Evolutionary conservation across 2,797 vertebrate genomes (phyloP).

Genomic region (Carapus acus): DNA sequence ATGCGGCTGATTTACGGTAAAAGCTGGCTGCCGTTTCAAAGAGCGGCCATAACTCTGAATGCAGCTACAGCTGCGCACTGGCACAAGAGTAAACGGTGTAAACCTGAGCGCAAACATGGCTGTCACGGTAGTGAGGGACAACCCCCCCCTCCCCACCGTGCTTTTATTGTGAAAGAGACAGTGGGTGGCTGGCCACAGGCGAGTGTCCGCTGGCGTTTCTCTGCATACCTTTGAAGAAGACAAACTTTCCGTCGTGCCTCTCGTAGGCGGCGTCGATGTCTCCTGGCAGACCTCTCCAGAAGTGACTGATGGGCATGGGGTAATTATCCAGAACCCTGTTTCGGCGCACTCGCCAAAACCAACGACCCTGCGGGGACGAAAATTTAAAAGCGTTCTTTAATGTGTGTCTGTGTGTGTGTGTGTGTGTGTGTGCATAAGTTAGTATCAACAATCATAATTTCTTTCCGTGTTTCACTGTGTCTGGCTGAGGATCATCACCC

Average conservation of each 20-base stretch:
- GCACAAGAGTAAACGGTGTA: slow-evolving; percentile 13
- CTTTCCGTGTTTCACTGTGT: no score
- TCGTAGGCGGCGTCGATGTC: slow-evolving; percentile 93
- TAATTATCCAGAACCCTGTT: slow-evolving; percentile 96
- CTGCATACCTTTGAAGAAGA: slow-evolving; percentile 92
- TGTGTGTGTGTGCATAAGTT: not conserved
- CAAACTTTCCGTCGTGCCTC: slow-evolving; percentile 88
- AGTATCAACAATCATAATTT: slow-evolving; percentile 1
- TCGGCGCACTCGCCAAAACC: slow-evolving; percentile 96
- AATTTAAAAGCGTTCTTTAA: not conserved
- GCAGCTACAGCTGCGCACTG: slow-evolving; percentile 5
- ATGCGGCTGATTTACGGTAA: not conserved
- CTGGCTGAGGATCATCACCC: no score
- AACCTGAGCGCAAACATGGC: slow-evolving; percentile 21
- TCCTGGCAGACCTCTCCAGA: slow-evolving; percentile 91
- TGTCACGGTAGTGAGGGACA: slow-evolving; percentile 3
- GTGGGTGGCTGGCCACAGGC: no score
- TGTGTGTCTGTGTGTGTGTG: no score
- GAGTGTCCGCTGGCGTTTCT: not conserved
- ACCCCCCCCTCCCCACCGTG: not conserved
- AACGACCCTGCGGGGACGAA: slow-evolving; percentile 77
- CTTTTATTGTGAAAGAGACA: not conserved
- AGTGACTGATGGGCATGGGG: slow-evolving; percentile 94
- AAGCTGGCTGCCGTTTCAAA: not conserved
- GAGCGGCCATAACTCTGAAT: not conserved